Base-by-base conservation (phyloP, 1,140 invertebrate species). In the Pseudomyrmex pallidus region DNA sequence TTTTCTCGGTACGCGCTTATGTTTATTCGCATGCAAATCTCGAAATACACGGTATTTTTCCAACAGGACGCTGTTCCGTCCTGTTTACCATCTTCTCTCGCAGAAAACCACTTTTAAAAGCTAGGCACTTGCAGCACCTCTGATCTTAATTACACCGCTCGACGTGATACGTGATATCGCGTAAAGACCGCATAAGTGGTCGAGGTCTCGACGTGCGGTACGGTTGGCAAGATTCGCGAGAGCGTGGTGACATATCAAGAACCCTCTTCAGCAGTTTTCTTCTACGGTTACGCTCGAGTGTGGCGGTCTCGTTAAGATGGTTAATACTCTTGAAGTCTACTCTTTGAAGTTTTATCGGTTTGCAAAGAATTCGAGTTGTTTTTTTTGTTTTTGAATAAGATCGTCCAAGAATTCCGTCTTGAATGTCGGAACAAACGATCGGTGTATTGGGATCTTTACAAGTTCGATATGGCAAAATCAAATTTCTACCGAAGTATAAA, bases 71-170 rank as follows among this genome's bases (percentile, higher is more conserved):
- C 9, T 3, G 13, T 15, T 56, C 5, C 13, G 50, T 20, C 22
- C 17, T 67, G 12, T 22, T 48, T 44, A 25, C 13, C 2, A 10
- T 22, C 35, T 17, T 56, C 8, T 20, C 13, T 9, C 5, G 35
- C 15, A 22, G 3, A 68, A 78, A 70, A 59, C 44, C 1, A 13
- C 56, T 59, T 35, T 80, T 61, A 61, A 61, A 59, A 78, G 35
- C 25, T 25, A 17, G n/a, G 2, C 56, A 15, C 62, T 77, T 17
- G 12, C 22, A 4, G 4, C 35, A 67, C 57, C 54, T 59, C 17
- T 44, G 67, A 80, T 80, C 44, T 20, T 80, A 80, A 72, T 80
- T 80, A 70, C 66, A 13, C 44, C 46, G 64, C 76, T 72, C 54
- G n/a, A 80, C 66, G 64, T 59, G 44, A 78, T 25, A 70, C 64